Base-by-base conservation (phyloP, 2,888 invertebrate species). In the Ectobius pallidus region DNA sequence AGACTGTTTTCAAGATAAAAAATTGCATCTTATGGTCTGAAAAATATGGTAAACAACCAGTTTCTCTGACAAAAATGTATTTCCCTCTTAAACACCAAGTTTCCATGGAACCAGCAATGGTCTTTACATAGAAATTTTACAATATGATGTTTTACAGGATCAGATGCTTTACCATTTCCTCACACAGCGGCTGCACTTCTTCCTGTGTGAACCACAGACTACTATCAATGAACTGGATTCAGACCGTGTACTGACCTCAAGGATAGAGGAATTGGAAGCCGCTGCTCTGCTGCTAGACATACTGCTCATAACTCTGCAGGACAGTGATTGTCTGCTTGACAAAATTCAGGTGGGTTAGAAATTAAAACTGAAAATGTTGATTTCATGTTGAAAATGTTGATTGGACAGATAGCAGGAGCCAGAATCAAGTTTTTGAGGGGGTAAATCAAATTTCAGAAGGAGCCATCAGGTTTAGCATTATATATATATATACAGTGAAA, bases 121-220 rank as follows among this genome's bases (percentile, higher is more conserved):
- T 52, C 25, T 52, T 18, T 6, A 18, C 9, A 22, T n/a, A n/a
- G 20, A 52, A 52, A 11, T 22, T 22, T 22, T 3, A 20, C 11
- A 18, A 16, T 52, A 20, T 22, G 18, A 18, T 52, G 9, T 22
- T 11, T 49, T 32, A 14, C 61, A 70, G 70, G 70, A 70, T 20
- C 70, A 61, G 39, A 58, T 42, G 58, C 42, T 61, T 14, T 70
- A 42, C 58, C 39, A 70, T 18, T 58, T 61, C 39, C 34, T 70
- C 11, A 42, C 30, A 6, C 58, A 70, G 58, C 58, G 52, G 20
- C 42, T 70, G 27, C 39, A 42, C 20, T 18, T 42, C 22, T 42
- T 27, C 25, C 25, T 70, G 27, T 14, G n/a, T 6, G 39, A 16
- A 4, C n/a, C 32, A 16, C 6, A 7, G 20, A 30, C 49, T 0